These are phyloP conservation scores for Enteromius paludinosus DNA, from an alignment of 2,797 vertebrate genomes.

Conservation along the genomic window DNA sequence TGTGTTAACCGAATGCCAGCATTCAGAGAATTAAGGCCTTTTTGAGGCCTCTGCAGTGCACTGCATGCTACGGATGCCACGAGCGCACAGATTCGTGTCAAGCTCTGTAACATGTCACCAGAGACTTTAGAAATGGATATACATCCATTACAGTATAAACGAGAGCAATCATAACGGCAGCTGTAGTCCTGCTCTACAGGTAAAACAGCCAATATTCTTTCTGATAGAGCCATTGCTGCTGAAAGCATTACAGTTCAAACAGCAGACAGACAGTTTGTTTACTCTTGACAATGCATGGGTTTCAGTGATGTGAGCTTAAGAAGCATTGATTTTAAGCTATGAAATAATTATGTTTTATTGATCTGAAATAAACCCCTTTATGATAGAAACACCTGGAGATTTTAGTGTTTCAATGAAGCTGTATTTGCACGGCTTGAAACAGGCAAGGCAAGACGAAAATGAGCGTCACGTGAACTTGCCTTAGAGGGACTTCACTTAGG, in stretches of 20 bases:
- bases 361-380: neutral
- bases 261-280: neutral
- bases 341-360: neutral
- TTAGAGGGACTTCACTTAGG: neutral
- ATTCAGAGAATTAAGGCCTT: neutral
- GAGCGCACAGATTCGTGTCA: neutral
- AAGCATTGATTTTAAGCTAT: neutral
- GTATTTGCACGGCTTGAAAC: neutral
- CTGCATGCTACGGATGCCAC: neutral
- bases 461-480: neutral
- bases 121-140: neutral
- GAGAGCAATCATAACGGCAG: neutral
- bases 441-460: neutral
- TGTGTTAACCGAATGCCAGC: neutral
- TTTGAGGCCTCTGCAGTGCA: neutral
- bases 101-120: neutral
- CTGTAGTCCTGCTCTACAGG: neutral
- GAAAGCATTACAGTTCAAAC: neutral
- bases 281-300: neutral
- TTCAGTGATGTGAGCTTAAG: neutral
- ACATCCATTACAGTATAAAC: too few relatives aligned
- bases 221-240: neutral
- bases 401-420: neutral
- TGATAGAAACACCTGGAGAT: neutral
- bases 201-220: neutral